Evolutionary conservation across 64 coral and sea anemone genomes (phyloP).

Genomic region (Astreopora myriophthalma): DNA sequence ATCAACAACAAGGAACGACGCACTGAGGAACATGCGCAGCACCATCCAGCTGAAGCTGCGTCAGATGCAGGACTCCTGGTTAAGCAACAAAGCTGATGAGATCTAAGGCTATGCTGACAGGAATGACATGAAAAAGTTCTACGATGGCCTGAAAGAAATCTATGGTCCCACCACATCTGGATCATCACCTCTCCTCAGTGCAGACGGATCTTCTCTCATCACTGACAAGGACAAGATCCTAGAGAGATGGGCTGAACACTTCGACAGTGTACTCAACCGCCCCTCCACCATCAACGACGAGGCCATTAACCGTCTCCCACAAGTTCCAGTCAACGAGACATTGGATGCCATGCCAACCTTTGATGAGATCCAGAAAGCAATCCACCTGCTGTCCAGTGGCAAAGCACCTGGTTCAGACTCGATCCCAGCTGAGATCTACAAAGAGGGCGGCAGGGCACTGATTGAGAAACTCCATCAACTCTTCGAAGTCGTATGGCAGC

Average conservation of each 20-base stretch:
- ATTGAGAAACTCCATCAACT: neutral
- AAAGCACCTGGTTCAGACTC: slow-evolving; percentile 41
- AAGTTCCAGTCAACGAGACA: neutral
- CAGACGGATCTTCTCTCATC: slow-evolving; percentile 2
- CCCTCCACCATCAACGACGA: neutral
- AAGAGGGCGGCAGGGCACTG: neutral
- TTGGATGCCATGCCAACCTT: no score
- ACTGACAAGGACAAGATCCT: neutral
- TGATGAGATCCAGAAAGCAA: neutral
- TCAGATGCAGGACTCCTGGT: neutral
- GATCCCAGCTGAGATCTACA: slow-evolving; percentile 48
- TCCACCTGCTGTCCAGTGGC: slow-evolving; percentile 27
- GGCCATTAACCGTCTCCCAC: slow-evolving; percentile 3
- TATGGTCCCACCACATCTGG: neutral
- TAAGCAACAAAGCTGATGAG: slow-evolving; percentile 20
- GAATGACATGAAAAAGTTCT: slow-evolving; percentile 42
- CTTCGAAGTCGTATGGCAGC: neutral
- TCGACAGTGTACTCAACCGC: neutral
- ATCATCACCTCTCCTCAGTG: neutral
- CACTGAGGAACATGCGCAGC: neutral
- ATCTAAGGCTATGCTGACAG: slow-evolving; percentile 39
- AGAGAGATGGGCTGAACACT: slow-evolving; percentile 25
- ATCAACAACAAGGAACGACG: neutral
- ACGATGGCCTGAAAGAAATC: slow-evolving; percentile 19
- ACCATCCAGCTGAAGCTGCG: neutral